Base-by-base conservation (phyloP, 2,888 invertebrate genomes). In the Orthosia gothica region DNA sequence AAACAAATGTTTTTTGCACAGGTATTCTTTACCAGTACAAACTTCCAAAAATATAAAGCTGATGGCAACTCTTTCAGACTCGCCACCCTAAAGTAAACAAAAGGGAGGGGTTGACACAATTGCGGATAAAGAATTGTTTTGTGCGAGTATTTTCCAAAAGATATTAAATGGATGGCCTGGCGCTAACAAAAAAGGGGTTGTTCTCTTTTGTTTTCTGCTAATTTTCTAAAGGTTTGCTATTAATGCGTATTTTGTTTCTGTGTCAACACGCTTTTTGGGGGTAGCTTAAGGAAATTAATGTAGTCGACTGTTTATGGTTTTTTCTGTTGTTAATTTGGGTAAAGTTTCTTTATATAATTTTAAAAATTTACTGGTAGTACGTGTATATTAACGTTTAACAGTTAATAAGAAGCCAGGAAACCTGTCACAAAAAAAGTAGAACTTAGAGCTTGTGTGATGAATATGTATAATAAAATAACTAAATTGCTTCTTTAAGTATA, bases 81-180 rank as follows among this genome's bases (percentile, higher is more conserved):
- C 3, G 45, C 69, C 50, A 70, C 11, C 79, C 59, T 59, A 57
- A 86, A 72, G 76, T 73, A 84, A 84, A 87, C 87, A 87, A 86
- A 76, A 75, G 65, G 40, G 26, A 55, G 72, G 71, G 71, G 74
- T 64, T 72, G 71, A 68, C 70, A 79, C 69, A 79, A 79, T 77
- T 88, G 85, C 79, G 90, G 84, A 87, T 90, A 90, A 91, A 89
- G 87, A 88, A 90, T 89, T 90, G 89, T 89, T 91, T 90, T 89
- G 83, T 74, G 79, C 82, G 71, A 84, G 79, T 82, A 87, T 87
- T 88, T 77, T 82, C 68, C 54, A 79, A 84, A 88, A 87, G 83
- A 85, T 87, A 89, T 91, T 90, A 87, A 89, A 89, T 88, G 87
- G 86, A 86, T 88, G 88, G 88, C 81, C 88, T 86, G 83, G 76